Base-by-base conservation (phyloP, 1,140 invertebrate genomes). In the Diabrotica virgifera region DNA sequence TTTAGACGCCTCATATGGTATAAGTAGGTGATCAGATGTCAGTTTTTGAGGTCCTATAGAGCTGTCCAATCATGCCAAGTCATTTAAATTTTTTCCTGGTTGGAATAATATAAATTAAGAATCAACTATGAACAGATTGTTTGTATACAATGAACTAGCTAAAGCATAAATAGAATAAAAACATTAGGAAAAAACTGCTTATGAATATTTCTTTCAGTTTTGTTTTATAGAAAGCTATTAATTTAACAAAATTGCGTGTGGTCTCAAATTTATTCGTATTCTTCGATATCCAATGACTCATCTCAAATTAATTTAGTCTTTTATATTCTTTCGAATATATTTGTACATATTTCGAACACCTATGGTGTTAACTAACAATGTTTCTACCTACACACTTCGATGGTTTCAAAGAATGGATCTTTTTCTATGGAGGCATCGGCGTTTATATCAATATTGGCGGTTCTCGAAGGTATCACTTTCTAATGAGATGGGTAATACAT, bases 321-420 rank as follows among this genome's bases (percentile, higher is more conserved):
- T 46, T 46, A 46, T 46, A 46, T 46, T 46, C 40, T 46, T 46
- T 6, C n/a, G 40, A 46, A 46, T 46, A 46, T 10, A 10, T 46
- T n/a, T 46, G 40, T 46, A 46, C 8, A 46, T 46, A 6, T 46
- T 46, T 46, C 40, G 40, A 46, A 46, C 40, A 46, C 40, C 40
- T 46, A 46, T 46, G 40, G 40, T 46, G 40, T 46, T 46, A 46
- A 46, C 40, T 46, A 46, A 46, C 40, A 46, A 46, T 46, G 40
- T 46, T 46, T 46, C 40, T 46, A 46, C 40, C 40, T 46, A 46
- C 40, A n/a, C 40, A 46, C n/a, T 46, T 6, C 5, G n/a, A 46
- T 6, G 40, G 8, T 46, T 24, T 24, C 24, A 24, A n/a, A 46
- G 40, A 46, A 46, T n/a, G 40, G n/a, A n/a, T 10, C 40, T 46